Conservation (phyloP, 1,140 invertebrate genomes). For the Aphaenogaster rudis region DNA sequence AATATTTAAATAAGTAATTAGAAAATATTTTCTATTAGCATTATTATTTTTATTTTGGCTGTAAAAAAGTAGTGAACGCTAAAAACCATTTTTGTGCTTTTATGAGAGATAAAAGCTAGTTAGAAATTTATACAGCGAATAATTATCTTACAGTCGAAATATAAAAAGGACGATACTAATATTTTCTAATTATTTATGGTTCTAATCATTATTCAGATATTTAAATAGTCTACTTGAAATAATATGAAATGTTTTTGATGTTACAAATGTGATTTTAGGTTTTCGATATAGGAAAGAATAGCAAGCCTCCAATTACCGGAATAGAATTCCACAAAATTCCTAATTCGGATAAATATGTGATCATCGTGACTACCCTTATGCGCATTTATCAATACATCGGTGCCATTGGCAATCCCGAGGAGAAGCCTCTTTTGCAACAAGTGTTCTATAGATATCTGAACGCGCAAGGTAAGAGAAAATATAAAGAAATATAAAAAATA, state of each 20-base stretch:
- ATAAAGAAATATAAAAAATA: background rate
- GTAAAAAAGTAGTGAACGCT: background rate
- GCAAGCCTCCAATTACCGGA: constrained; percentile 93
- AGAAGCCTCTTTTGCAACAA: constrained; percentile 93
- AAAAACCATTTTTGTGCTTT: constrained; percentile 27
- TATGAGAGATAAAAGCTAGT: constrained; percentile 40
- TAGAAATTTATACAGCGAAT: background rate
- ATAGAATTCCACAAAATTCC: constrained; percentile 93
- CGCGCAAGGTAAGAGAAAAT: constrained; percentile 88
- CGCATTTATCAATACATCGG: constrained; percentile 96
- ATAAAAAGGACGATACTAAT: background rate
- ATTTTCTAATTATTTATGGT: constrained; percentile 7
- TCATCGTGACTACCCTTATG: constrained; percentile 94
- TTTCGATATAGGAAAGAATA: constrained; percentile 93
- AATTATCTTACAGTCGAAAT: background rate
- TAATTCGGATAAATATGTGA: constrained; percentile 91
- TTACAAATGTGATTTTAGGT: constrained; percentile 88
- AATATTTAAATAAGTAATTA: constrained; percentile 22
- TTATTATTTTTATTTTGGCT: background rate
- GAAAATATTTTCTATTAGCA: background rate
- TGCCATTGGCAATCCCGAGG: constrained; percentile 90
- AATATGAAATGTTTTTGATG: background rate
- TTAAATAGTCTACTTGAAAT: constrained; percentile 1
- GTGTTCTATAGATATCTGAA: constrained; percentile 94
- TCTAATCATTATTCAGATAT: constrained; percentile 23